Conservation (phyloP, 2,888 invertebrate species). For the Sesia bembeciformis region DNA sequence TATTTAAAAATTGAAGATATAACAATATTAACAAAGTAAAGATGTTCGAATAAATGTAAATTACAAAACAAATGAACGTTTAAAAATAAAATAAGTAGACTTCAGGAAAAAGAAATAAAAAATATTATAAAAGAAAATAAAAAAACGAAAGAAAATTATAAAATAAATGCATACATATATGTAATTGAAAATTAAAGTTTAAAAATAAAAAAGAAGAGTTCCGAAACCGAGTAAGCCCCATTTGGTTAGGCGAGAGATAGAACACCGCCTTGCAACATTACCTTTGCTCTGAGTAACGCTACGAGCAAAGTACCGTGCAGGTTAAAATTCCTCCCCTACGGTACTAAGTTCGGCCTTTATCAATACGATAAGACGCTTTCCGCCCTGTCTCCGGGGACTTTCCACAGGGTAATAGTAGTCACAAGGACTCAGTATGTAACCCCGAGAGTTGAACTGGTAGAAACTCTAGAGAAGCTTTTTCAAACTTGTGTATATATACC, state of each 20-base stretch:
- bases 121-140: conserved; percentile 3
- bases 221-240: conserved; percentile 70
- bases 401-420: conserved; percentile 61
- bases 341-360: conserved; percentile 38
- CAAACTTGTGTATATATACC: conserved; percentile 11
- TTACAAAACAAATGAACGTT: no score
- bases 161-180: neutral
- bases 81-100: no score
- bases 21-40: neutral
- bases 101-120: neutral
- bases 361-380: conserved; percentile 59
- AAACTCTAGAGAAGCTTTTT: conserved; percentile 28
- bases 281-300: conserved; percentile 71
- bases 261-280: conserved; percentile 43
- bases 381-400: conserved; percentile 72
- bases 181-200: no score
- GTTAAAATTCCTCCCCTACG: conserved; percentile 54
- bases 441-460: conserved; percentile 64
- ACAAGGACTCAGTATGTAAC: conserved; percentile 52
- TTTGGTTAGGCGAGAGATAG: conserved; percentile 44
- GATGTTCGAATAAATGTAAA: no score
- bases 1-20: conserved; percentile 4
- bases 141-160: conserved; percentile 6
- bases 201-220: conserved; percentile 25
- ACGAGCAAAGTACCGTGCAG: conserved; percentile 34